These are phyloP conservation scores for Stegastes partitus DNA, from an alignment of 2,113 vertebrate genomes.

Conservation along the genomic window DNA sequence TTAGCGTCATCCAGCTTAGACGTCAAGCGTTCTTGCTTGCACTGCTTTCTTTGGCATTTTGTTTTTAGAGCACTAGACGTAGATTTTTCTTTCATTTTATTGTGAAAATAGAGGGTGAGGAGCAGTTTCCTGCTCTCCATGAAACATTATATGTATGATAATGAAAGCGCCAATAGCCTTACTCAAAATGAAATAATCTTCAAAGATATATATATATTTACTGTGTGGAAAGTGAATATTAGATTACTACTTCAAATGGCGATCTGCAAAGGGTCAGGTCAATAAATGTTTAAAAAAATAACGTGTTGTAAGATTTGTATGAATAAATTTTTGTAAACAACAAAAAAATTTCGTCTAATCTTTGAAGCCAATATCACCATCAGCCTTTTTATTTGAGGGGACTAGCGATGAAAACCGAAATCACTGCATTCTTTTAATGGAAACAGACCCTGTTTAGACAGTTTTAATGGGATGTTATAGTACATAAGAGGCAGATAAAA, in stretches of 20 bases:
- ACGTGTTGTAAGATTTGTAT: conserved; percentile 99
- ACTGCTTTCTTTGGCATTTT: conserved; percentile 73
- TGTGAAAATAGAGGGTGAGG: conserved; percentile 87
- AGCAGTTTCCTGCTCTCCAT: conserved; percentile 86
- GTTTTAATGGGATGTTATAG: background rate
- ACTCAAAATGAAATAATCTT: conserved; percentile 89
- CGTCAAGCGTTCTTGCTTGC: conserved; percentile 78
- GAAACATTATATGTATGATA: conserved; percentile 87
- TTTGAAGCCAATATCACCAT: conserved; percentile 85
- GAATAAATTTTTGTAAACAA: conserved; percentile 99
- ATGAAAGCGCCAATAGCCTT: conserved; percentile 95
- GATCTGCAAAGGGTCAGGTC: conserved; percentile 91
- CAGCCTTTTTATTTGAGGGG: conserved; percentile 30
- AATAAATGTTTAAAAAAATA: conserved; percentile 91
- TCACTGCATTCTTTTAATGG: background rate
- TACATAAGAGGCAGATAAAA: conserved; percentile 7
- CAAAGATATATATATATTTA: conserved; percentile 87
- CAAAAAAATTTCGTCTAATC: conserved; percentile 92
- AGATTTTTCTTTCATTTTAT: conserved; percentile 80
- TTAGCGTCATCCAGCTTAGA: conserved; percentile 84
- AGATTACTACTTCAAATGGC: conserved; percentile 86
- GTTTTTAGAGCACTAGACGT: conserved; percentile 84
- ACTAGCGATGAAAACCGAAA: conserved; percentile 9
- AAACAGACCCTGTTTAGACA: conserved; percentile 9
- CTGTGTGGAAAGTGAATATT: conserved; percentile 92